phyloP scores from a whole-genome alignment of 2,888 invertebrate species.

The Eledone cirrhosa region DNA sequence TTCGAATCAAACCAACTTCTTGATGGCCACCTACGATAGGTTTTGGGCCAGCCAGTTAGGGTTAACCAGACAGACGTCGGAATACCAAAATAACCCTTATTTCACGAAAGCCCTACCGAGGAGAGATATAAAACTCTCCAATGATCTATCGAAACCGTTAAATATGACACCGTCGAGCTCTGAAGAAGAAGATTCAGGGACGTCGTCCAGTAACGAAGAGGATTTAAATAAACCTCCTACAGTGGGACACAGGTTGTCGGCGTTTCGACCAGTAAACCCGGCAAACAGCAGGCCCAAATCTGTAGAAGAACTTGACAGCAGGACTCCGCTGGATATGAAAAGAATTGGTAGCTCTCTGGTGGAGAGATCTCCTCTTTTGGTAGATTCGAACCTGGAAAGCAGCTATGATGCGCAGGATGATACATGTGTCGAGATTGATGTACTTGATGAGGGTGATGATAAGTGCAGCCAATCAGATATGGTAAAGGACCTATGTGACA shows the following conservation, averaged over 20 bases:
- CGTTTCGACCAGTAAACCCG: slow-evolving; percentile 18
- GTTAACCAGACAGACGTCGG: not conserved
- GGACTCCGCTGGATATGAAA: not conserved
- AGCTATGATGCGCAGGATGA: slow-evolving; percentile 8
- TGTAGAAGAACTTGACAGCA: not conserved
- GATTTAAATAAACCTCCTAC: slow-evolving; percentile 12
- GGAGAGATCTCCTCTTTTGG: not conserved
- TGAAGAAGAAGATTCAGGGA: slow-evolving; percentile 15
- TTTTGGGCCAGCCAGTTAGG: slow-evolving; percentile 27
- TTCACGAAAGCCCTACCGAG: slow-evolving; percentile 6
- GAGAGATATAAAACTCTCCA: not conserved
- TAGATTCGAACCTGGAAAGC: not conserved
- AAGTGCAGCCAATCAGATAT: slow-evolving; percentile 11
- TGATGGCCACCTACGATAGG: slow-evolving; percentile 26
- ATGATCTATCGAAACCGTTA: not conserved
- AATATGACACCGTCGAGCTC: slow-evolving; percentile 25
- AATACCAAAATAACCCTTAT: slow-evolving; percentile 19
- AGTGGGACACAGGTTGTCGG: slow-evolving; percentile 15
- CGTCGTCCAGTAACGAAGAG: slow-evolving; percentile 14
- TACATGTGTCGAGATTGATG: slow-evolving; percentile 26
- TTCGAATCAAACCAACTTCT: slow-evolving; percentile 9
- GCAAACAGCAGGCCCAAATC: not conserved
- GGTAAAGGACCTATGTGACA: not conserved
- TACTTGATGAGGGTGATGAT: slow-evolving; percentile 21
- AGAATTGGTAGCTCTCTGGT: not conserved